phyloP scores from a whole-genome alignment of 2,113 vertebrate species.

The Globicephala melas region DNA sequence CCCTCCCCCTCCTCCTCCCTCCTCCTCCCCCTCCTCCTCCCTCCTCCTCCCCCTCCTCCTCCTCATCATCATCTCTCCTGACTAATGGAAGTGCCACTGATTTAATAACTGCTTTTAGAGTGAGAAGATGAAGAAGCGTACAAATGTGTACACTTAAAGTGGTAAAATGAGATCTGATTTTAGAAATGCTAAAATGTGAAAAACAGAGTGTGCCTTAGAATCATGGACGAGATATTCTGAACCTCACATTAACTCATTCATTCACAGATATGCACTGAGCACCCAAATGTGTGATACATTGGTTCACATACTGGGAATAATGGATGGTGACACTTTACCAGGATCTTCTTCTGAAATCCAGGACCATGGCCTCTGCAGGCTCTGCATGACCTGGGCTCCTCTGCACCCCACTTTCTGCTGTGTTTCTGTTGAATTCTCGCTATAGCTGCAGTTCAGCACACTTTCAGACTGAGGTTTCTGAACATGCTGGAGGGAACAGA shows the following conservation, averaged over 20 bases:
- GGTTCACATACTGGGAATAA: neutral
- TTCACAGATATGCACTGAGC: neutral
- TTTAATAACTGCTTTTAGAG: neutral
- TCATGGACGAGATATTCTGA: neutral
- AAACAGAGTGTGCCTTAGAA: neutral
- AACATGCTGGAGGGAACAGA: neutral
- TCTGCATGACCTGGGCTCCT: neutral
- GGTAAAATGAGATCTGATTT: neutral
- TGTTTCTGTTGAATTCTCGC: neutral
- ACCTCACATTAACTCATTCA: neutral
- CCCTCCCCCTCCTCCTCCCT: neutral
- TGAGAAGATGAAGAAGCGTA: neutral
- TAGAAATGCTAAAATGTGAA: neutral
- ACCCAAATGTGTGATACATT: neutral
- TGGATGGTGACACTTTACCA: neutral
- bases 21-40: neutral
- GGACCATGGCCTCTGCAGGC: neutral
- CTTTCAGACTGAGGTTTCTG: neutral
- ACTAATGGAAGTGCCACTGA: neutral
- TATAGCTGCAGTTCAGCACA: neutral
- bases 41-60: fast-evolving
- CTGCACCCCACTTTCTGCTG: neutral
- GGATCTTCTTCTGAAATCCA: neutral
- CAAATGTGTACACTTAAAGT: neutral
- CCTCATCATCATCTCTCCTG: neutral